phyloP scores from a whole-genome alignment of 1,140 invertebrate genomes.

The Centruroides vittatus region DNA sequence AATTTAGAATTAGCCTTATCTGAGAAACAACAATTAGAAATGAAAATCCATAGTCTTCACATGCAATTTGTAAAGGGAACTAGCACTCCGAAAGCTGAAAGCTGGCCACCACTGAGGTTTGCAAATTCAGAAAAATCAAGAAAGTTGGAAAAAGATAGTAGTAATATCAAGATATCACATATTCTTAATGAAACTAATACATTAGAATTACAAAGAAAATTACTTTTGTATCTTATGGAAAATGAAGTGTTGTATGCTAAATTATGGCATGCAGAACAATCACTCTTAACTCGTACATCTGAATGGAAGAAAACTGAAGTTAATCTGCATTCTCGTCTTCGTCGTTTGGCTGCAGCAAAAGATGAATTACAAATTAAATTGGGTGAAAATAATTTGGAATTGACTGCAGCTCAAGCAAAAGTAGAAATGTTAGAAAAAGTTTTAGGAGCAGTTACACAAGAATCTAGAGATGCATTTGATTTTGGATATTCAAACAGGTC shows the following conservation, averaged over 20 bases:
- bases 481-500: no score
- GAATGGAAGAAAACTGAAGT: conserved; percentile 5
- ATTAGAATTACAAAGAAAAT: conserved; percentile 62
- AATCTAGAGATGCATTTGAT: conserved; percentile 1
- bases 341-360: conserved; percentile 10
- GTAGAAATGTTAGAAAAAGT: conserved; percentile 10
- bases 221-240: conserved; percentile 63
- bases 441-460: conserved; percentile 6
- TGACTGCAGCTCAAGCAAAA: conserved; percentile 3
- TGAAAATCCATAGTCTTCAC: conserved; percentile 31
- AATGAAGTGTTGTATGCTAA: conserved; percentile 47
- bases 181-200: conserved; percentile 65
- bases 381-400: conserved; percentile 12
- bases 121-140: not conserved
- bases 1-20: not conserved
- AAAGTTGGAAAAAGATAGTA: not conserved
- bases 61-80: conserved; percentile 25
- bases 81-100: not conserved
- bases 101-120: not conserved
- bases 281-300: not conserved
- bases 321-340: conserved; percentile 3
- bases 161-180: conserved; percentile 51
- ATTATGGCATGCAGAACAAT: conserved; percentile 3
- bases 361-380: conserved; percentile 6
- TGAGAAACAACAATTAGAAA: conserved; percentile 36